These are phyloP conservation scores for Catagonus wagneri DNA, from an alignment of 2,113 vertebrate genomes.

Conservation along the genomic window DNA sequence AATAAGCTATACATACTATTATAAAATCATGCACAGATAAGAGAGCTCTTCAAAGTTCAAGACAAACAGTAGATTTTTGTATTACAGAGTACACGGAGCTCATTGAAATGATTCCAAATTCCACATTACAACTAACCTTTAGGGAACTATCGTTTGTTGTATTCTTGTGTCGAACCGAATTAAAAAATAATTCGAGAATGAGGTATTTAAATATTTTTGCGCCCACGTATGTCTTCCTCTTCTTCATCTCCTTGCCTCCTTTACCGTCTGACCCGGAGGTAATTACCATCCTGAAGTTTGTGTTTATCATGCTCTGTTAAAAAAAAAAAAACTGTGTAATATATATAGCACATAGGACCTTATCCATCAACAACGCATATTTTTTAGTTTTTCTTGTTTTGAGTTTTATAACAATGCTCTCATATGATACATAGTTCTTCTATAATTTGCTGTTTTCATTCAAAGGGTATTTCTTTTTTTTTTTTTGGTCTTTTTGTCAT, in stretches of 20 bases:
- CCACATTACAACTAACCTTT: not conserved
- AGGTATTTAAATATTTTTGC: not conserved
- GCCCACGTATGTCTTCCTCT: not conserved
- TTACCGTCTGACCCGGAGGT: not conserved
- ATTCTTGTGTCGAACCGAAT: not conserved
- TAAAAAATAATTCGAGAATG: not conserved
- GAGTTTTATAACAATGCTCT: not conserved
- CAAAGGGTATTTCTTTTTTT: not conserved
- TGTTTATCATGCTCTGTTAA: not conserved
- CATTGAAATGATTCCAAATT: not conserved
- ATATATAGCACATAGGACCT: not conserved
- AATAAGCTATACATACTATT: not conserved
- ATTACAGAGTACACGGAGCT: not conserved
- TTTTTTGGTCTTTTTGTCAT: too few species aligned
- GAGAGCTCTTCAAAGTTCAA: not conserved
- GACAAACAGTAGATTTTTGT: not conserved
- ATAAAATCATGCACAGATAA: not conserved
- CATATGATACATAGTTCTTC: not conserved
- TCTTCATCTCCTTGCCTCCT: not conserved
- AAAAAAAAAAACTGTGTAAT: not conserved
- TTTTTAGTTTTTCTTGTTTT: not conserved
- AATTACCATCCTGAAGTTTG: not conserved
- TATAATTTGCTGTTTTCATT: not conserved
- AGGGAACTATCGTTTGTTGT: not conserved
- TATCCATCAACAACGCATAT: not conserved